Evolutionary conservation across 2,797 vertebrate genomes (phyloP), one percentile per base, ranked within the genome.

Genomic region (Serranus cabrilla): DNA sequence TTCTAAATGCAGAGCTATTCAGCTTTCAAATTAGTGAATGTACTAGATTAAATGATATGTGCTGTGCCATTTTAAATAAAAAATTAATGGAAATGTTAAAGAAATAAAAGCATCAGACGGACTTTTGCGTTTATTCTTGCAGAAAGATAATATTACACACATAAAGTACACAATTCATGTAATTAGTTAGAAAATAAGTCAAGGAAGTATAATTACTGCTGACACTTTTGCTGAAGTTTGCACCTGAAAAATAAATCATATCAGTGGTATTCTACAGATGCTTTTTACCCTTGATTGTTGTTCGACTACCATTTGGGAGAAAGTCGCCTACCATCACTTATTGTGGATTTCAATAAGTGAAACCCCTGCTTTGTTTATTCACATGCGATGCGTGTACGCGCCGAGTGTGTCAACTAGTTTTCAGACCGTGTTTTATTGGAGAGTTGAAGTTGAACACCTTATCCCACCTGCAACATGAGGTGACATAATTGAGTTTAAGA

Each of bases 401-500:
- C n/a, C 16, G 17, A 18, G 27, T 71, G 16, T 37, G 18, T 27
- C 17, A 42, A 40, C 6, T 37, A 14, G 5, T 11, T 54, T 31
- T 27, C 27, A 60, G 45, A 17, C 8, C 11, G 10, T 11, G 45
- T 37, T 74, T 73, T 50, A 65, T 21, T 43, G 11, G n/a, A 40
- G n/a, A n/a, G 3, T 3, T 40, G 10, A n/a, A 17, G 2, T 49
- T 34, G 34, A 34, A 6, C 3, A 31, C 27, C 11, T 60, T 23
- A 39, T n/a, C n/a, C n/a, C 27, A 20, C 20, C 55, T 62, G 14
- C 42, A 21, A n/a, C 25, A 20, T 46, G 16, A 27, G 21, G n/a
- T 50, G 14, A 11, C 31, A 62, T 25, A 11, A 1, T 27, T 39
- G 11, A 0, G 2, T 59, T 37, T 5, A n/a, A 50, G 46, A 25